Conservation (phyloP, 1,140 invertebrate species). For the Scaptomyza montana region DNA sequence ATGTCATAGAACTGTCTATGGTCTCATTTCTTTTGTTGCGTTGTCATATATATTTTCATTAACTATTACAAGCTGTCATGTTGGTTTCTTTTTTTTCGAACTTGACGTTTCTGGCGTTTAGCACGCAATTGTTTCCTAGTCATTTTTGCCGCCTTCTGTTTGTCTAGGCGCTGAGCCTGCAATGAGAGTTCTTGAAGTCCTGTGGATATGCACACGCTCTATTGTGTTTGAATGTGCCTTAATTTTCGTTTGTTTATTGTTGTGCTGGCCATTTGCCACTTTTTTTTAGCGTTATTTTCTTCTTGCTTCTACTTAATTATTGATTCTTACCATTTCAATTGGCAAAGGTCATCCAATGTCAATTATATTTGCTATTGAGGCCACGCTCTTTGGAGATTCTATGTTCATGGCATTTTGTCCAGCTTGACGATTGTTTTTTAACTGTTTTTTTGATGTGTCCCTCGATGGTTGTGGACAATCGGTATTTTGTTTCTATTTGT, state of each 20-base stretch:
- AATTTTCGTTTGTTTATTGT: slow-evolving; percentile 58
- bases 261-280: slow-evolving; percentile 63
- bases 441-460: slow-evolving; percentile 52
- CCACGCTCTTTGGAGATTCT: slow-evolving; percentile 51
- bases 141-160: slow-evolving; percentile 48
- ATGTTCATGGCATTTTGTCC: slow-evolving; percentile 36
- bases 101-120: slow-evolving; percentile 80
- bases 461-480: slow-evolving; percentile 17
- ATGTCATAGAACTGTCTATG: slow-evolving; percentile 22
- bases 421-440: slow-evolving; percentile 72
- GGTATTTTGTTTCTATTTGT: slow-evolving; percentile 1
- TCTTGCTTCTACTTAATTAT: slow-evolving; percentile 69
- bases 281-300: slow-evolving; percentile 32
- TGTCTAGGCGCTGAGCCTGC: slow-evolving; percentile 45
- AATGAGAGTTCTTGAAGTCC: slow-evolving; percentile 45
- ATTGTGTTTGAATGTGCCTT: slow-evolving; percentile 53
- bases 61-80: slow-evolving; percentile 44
- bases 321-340: slow-evolving; percentile 67
- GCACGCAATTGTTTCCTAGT: slow-evolving; percentile 78
- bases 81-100: slow-evolving; percentile 46
- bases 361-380: slow-evolving; percentile 34
- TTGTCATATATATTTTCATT: slow-evolving; percentile 75
- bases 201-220: slow-evolving; percentile 55
- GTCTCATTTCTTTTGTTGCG: slow-evolving; percentile 17
- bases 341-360: slow-evolving; percentile 76